phyloP scores from a whole-genome alignment of 2,888 invertebrate genomes.

The Cheilosia variabilis region DNA sequence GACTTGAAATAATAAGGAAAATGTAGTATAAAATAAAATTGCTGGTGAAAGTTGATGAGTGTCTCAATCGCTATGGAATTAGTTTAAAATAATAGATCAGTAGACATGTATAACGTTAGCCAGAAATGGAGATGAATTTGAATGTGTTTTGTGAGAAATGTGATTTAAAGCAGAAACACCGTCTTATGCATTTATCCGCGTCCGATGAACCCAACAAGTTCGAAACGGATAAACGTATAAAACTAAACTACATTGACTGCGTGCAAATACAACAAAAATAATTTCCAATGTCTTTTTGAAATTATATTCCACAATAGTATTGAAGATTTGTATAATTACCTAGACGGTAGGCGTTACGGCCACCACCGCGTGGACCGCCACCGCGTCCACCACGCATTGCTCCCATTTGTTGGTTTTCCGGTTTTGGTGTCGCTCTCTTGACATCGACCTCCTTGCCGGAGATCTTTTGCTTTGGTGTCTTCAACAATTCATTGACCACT shows the following conservation, averaged over 20 bases:
- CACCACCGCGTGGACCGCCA: conserved; percentile 87
- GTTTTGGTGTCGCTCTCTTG: conserved; percentile 96
- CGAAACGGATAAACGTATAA: not conserved
- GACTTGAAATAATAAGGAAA: too few relatives aligned
- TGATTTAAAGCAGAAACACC: not conserved
- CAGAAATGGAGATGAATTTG: not conserved
- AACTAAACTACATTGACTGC: conserved; percentile 37
- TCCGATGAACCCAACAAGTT: not conserved
- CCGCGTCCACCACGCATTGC: conserved; percentile 88
- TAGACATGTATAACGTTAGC: not conserved
- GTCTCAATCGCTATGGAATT: too few relatives aligned
- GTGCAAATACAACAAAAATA: conserved; percentile 38
- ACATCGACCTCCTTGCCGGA: conserved; percentile 98
- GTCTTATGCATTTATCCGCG: not conserved
- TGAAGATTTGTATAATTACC: conserved; percentile 77
- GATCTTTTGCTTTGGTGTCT: conserved; percentile 96
- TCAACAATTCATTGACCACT: conserved; percentile 95
- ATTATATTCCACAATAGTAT: conserved; percentile 46
- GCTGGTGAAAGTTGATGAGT: too few relatives aligned
- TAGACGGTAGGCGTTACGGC: conserved; percentile 86
- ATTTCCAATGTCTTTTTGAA: conserved; percentile 48
- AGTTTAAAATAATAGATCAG: too few relatives aligned
- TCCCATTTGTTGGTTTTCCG: conserved; percentile 88
- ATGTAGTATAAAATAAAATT: too few relatives aligned
- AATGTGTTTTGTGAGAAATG: not conserved